Evolutionary conservation across 1,140 invertebrate genomes (phyloP).

Genomic region (Copidosoma floridanum): DNA sequence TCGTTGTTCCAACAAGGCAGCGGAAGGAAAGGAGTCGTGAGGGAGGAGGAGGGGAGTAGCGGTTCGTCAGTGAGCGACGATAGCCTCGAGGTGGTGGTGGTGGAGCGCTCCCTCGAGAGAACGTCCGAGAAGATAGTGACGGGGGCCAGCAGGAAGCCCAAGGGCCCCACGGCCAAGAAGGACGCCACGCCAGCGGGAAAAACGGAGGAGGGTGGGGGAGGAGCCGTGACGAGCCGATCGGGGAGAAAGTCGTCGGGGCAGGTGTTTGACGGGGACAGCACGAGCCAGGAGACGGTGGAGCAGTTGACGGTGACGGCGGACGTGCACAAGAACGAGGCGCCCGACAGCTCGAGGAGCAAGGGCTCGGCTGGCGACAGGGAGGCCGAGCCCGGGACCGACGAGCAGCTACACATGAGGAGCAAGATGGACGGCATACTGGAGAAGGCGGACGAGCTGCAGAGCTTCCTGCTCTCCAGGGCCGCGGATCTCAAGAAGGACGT

Average conservation of each 20-base stretch:
- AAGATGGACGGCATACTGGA: constrained; percentile 42
- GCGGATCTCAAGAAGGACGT: constrained; percentile 46
- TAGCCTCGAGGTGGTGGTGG: constrained; percentile 50
- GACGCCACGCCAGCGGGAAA: constrained; percentile 31
- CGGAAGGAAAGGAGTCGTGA: not conserved
- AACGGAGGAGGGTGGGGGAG: constrained; percentile 28
- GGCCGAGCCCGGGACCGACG: constrained; percentile 11
- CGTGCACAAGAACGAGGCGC: constrained; percentile 47
- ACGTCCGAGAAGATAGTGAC: constrained; percentile 48
- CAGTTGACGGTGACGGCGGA: constrained; percentile 47
- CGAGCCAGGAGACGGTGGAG: constrained; percentile 49
- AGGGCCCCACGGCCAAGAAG: too few relatives aligned
- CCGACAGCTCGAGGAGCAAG: constrained; percentile 36
- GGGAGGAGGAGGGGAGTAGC: not conserved
- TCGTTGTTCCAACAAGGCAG: not conserved
- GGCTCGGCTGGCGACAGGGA: constrained; percentile 12
- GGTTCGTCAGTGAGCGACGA: constrained; percentile 47
- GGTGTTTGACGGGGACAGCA: constrained; percentile 45
- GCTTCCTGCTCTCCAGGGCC: constrained; percentile 38
- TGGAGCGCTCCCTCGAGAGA: constrained; percentile 45
- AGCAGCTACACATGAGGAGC: constrained; percentile 23
- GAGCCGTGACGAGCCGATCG: not conserved
- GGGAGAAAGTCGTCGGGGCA: not conserved
- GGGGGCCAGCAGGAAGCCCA: constrained; percentile 37
- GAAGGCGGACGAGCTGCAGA: constrained; percentile 41